A percentile compares a stretch with the other conserved stretches of the same genome.
These are phyloP conservation scores for Yponomeuta evonymella DNA, from an alignment of 2,888 invertebrate genomes.

Conservation along the genomic window DNA sequence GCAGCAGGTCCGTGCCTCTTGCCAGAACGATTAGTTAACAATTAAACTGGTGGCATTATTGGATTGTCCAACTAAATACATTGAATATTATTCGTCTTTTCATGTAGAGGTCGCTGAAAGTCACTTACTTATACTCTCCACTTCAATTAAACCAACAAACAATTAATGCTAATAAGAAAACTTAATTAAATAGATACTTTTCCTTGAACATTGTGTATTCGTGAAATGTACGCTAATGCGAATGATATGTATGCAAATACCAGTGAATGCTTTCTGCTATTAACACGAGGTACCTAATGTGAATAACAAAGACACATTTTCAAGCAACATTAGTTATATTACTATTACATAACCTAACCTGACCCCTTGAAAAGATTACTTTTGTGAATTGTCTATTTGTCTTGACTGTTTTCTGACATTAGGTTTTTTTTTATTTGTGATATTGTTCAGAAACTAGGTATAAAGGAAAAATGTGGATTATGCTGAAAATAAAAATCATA, in stretches of 20 bases:
- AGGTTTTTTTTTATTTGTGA: too few relatives aligned
- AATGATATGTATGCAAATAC: background rate
- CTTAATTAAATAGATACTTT: background rate
- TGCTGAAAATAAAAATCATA: too few relatives aligned
- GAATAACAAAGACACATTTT: background rate
- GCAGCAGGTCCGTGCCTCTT: too few relatives aligned
- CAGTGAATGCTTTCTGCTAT: background rate
- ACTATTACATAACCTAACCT: constrained; percentile 67
- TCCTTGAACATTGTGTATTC: background rate
- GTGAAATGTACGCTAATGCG: background rate
- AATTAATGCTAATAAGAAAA: too few relatives aligned
- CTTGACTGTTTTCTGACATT: background rate
- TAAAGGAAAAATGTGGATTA: too few relatives aligned
- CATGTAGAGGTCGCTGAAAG: too few relatives aligned
- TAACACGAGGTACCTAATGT: background rate
- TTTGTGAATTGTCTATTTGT: background rate
- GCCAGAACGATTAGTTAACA: too few relatives aligned
- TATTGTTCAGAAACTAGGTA: too few relatives aligned
- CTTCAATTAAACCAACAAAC: too few relatives aligned
- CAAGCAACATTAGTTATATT: background rate
- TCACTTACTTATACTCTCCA: too few relatives aligned
- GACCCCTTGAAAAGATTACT: constrained; percentile 28
- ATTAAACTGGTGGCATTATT: background rate
- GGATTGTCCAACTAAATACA: background rate
- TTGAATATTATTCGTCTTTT: too few relatives aligned